These are phyloP conservation scores for Hydrocynus forskahlii DNA, from an alignment of 2,797 vertebrate genomes.

Conservation along the genomic window DNA sequence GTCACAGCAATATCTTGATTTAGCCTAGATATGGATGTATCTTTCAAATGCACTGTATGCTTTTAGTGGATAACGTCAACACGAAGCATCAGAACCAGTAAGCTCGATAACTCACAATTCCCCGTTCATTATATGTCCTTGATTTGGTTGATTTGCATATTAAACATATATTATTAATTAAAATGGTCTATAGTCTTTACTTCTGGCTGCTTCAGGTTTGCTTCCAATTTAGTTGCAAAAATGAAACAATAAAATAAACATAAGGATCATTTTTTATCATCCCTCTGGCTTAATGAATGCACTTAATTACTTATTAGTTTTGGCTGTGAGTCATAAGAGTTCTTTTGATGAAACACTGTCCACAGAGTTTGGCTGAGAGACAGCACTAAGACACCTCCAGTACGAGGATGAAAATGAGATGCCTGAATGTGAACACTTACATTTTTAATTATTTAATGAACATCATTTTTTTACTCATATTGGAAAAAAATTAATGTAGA, in stretches of 20 bases:
- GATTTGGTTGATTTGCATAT: too few species aligned
- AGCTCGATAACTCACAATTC: too few species aligned
- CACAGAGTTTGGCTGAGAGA: neutral
- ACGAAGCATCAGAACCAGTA: too few species aligned
- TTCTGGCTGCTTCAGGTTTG: neutral
- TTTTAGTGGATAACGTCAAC: neutral
- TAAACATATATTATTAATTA: too few species aligned
- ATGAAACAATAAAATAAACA: neutral
- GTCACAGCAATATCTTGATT: neutral
- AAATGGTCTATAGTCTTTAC: neutral
- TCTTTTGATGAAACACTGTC: neutral
- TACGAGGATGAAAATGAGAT: neutral
- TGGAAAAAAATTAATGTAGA: too few species aligned
- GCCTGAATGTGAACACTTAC: too few species aligned
- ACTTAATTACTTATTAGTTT: neutral
- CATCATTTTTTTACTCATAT: too few species aligned
- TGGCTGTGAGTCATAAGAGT: neutral
- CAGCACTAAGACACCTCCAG: neutral
- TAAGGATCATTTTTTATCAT: neutral
- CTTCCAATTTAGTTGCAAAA: neutral
- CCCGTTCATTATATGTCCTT: too few species aligned
- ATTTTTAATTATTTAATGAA: too few species aligned
- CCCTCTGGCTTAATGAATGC: neutral
- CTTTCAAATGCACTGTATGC: neutral
- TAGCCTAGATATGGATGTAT: neutral